A percentile compares a stretch with the other conserved stretches of the same genome.
phyloP scores from a whole-genome alignment of 2,888 invertebrate species.

The Sphaerophoria rueppellii region DNA sequence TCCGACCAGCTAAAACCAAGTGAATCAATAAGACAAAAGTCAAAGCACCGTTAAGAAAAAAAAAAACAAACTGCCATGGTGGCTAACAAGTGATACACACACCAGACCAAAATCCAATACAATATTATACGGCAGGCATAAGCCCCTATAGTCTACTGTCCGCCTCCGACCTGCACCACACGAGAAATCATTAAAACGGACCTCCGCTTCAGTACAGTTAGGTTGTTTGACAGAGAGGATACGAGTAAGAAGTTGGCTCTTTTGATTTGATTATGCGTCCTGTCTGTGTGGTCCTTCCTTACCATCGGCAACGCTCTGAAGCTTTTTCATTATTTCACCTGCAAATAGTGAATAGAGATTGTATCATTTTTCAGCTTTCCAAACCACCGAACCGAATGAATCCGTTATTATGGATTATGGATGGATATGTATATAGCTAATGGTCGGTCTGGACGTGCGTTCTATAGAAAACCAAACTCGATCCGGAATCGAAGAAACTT shows the following conservation, averaged over 20 bases:
- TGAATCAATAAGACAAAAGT: conserved; percentile 44
- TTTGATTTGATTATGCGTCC: conserved; percentile 63
- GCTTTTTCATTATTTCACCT: conserved; percentile 66
- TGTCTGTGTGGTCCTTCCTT: not conserved
- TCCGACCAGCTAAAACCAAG: not conserved
- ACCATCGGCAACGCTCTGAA: not conserved
- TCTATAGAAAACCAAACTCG: conserved; percentile 14
- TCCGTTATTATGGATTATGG: conserved; percentile 69
- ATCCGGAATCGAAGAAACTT: conserved; percentile 5
- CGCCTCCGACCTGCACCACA: conserved; percentile 4
- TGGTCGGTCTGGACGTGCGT: conserved; percentile 52
- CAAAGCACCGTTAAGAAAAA: conserved; percentile 21
- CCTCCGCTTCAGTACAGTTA: conserved; percentile 7
- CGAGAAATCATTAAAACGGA: conserved; percentile 52
- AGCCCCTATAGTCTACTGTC: conserved; percentile 11
- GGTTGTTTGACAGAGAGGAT: conserved; percentile 39
- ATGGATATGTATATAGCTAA: conserved; percentile 51
- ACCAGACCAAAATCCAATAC: conserved; percentile 5
- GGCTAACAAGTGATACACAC: conserved; percentile 41
- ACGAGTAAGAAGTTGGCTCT: conserved; percentile 39
- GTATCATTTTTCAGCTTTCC: conserved; percentile 72
- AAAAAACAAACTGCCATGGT: conserved; percentile 51
- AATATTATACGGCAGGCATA: conserved; percentile 3
- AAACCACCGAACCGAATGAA: conserved; percentile 62
- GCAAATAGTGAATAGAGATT: conserved; percentile 38